Conservation (phyloP, 2,113 vertebrate species). For the Tetrao urogallus region DNA sequence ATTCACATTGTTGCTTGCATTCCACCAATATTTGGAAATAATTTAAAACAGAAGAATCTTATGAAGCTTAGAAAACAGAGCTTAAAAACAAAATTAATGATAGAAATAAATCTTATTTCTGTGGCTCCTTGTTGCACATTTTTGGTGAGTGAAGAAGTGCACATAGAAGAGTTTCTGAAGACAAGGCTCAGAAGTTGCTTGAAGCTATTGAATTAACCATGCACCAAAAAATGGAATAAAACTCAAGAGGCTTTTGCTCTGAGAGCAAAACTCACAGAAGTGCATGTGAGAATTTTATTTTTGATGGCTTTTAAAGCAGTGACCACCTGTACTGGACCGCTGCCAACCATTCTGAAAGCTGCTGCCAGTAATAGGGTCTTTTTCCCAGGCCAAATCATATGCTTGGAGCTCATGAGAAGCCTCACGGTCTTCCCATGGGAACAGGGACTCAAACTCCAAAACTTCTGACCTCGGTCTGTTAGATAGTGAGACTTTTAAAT, state of each 20-base stretch:
- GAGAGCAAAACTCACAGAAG: slow-evolving; percentile 22
- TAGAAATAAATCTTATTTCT: neutral
- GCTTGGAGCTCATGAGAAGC: neutral
- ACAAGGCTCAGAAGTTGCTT: neutral
- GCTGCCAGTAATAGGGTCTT: neutral
- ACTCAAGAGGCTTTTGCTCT: neutral
- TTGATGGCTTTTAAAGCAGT: neutral
- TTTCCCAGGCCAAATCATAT: neutral
- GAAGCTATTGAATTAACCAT: neutral
- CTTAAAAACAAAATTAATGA: neutral
- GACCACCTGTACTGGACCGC: neutral
- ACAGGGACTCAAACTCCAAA: neutral
- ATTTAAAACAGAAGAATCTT: neutral
- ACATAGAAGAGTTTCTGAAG: neutral
- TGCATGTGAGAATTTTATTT: neutral
- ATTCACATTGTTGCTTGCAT: neutral
- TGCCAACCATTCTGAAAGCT: neutral
- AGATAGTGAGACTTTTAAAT: neutral
- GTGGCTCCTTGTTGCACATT: neutral
- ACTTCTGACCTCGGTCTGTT: neutral
- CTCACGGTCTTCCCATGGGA: neutral
- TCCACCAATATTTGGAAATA: neutral
- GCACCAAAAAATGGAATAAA: neutral
- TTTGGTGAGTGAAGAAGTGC: neutral
- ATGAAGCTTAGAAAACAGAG: neutral